Evolutionary conservation across 2,888 invertebrate species (phyloP).

Genomic region (Linnaemya tessellans): DNA sequence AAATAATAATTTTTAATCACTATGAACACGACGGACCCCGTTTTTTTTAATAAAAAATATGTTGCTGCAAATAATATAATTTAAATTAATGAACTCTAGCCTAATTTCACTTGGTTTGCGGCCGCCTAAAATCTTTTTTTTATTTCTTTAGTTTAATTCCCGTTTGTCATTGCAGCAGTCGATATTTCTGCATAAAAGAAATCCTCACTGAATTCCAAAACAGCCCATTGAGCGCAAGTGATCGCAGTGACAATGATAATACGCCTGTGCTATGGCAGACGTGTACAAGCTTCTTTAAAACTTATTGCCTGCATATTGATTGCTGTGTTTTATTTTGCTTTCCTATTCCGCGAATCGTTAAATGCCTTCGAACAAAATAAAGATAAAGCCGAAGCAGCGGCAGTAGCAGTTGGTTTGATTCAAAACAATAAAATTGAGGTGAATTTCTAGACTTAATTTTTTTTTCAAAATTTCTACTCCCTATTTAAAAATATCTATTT

Average conservation of each 20-base stretch:
- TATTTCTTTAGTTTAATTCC: not conserved
- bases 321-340: slow-evolving; percentile 81
- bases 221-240: not conserved
- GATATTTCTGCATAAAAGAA: not conserved
- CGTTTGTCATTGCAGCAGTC: not conserved
- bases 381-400: slow-evolving; percentile 74
- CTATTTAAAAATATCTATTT: slow-evolving; percentile 1
- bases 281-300: slow-evolving; percentile 81
- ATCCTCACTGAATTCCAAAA: not conserved
- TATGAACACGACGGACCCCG: no score
- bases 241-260: slow-evolving; percentile 77
- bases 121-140: no score
- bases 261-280: slow-evolving; percentile 80
- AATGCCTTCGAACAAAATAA: slow-evolving; percentile 82
- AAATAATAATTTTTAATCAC: no score
- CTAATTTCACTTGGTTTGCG: no score
- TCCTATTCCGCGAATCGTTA: slow-evolving; percentile 81
- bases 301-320: slow-evolving; percentile 78
- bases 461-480: not conserved
- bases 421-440: slow-evolving; percentile 59
- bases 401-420: slow-evolving; percentile 59
- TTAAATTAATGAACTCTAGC: no score
- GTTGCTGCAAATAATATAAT: no score
- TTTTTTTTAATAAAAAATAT: no score
- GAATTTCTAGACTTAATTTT: no score